Percentiles rank a stretch among this genome's conserved stretches.
Conservation (phyloP, 2,888 invertebrate genomes). For the Halictus ligatus region DNA sequence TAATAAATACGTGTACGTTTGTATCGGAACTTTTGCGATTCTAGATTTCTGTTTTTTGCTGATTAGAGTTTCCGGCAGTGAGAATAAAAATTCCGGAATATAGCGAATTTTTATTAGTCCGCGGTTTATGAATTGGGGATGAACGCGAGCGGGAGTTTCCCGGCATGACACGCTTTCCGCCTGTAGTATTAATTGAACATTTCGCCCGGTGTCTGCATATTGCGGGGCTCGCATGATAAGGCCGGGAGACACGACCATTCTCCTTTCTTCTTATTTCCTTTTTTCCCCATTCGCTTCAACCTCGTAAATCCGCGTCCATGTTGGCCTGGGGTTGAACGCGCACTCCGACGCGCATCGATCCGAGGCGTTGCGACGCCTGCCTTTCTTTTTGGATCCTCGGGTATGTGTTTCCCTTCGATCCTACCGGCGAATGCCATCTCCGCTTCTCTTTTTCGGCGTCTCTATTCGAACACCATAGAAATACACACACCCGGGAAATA, state of each 20-base stretch:
- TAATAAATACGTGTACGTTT: no score
- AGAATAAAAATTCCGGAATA: background rate
- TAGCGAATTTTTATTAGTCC: background rate
- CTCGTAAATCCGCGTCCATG: conserved; percentile 77
- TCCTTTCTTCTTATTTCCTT: conserved; percentile 57
- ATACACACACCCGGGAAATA: conserved; percentile 1
- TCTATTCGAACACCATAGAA: conserved; percentile 30
- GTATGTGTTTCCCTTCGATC: conserved; percentile 73
- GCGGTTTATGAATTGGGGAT: background rate
- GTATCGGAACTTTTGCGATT: no score
- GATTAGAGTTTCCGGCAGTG: no score
- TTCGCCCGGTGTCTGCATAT: conserved; percentile 13
- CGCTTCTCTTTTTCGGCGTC: conserved; percentile 31
- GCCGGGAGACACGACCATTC: conserved; percentile 52
- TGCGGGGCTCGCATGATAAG: conserved; percentile 21
- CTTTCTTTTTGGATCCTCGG: conserved; percentile 76
- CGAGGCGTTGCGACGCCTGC: conserved; percentile 77
- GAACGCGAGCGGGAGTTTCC: background rate
- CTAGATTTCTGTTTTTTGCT: no score
- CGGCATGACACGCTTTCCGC: background rate
- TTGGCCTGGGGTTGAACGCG: conserved; percentile 78
- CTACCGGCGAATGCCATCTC: conserved; percentile 53
- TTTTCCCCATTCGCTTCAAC: conserved; percentile 68
- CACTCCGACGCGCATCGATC: conserved; percentile 80
- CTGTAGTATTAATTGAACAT: background rate